phyloP scores from a whole-genome alignment of 2,797 vertebrate genomes.

The Bovichtus diacanthus region DNA sequence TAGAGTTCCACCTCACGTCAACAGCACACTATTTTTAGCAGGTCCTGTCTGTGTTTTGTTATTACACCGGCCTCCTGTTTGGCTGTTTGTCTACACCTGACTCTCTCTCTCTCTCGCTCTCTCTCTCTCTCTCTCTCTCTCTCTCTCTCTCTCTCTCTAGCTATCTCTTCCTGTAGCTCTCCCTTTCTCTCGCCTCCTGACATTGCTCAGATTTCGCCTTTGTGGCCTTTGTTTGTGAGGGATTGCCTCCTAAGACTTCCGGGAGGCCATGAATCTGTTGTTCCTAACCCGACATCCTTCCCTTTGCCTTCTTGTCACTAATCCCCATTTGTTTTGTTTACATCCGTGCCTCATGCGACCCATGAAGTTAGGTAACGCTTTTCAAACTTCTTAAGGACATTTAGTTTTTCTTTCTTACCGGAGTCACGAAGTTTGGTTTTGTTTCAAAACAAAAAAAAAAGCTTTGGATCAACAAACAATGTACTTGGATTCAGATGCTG shows the following conservation, averaged over 20 bases:
- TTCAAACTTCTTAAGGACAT: background rate
- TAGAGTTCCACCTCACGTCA: slow-evolving; percentile 33
- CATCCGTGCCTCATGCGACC: slow-evolving; percentile 46
- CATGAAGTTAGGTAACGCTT: slow-evolving; percentile 44
- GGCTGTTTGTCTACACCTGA: slow-evolving; percentile 38
- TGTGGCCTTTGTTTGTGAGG: slow-evolving; percentile 48
- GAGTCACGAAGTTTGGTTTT: background rate
- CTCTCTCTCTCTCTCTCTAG: slow-evolving; percentile 1
- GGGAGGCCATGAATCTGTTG: slow-evolving; percentile 37
- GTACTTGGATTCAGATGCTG: slow-evolving; percentile 26
- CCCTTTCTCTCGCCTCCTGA: slow-evolving; percentile 8
- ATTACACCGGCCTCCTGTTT: slow-evolving; percentile 41
- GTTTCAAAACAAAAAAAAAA: slow-evolving; percentile 2
- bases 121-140: background rate
- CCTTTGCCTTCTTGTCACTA: slow-evolving; percentile 37
- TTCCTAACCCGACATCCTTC: slow-evolving; percentile 57
- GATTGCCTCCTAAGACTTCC: slow-evolving; percentile 35
- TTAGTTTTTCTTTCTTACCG: background rate
- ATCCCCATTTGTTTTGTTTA: slow-evolving; percentile 52
- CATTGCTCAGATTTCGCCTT: slow-evolving; percentile 33
- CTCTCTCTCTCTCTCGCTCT: slow-evolving; percentile 1
- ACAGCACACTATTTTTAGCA: slow-evolving; percentile 63
- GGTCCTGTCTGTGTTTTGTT: slow-evolving; percentile 60
- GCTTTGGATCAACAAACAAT: background rate
- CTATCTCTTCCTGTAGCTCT: background rate